Percentiles rank a stretch among this genome's conserved stretches.
Conservation (phyloP, 2,797 vertebrate genomes). For the Chiloscyllium punctatum region DNA sequence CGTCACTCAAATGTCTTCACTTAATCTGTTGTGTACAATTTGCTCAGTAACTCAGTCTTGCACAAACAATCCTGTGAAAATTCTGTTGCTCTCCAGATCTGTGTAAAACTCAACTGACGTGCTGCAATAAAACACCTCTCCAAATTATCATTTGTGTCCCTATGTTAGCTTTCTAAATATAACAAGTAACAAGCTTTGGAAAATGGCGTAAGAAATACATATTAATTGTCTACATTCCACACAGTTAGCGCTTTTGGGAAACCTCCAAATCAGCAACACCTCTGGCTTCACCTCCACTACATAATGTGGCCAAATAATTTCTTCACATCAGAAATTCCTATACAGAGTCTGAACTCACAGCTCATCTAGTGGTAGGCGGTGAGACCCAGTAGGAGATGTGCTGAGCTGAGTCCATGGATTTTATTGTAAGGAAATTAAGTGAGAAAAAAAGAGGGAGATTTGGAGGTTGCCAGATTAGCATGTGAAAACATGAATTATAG, state of each 20-base stretch:
- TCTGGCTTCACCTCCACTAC: not conserved
- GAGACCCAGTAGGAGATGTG: not conserved
- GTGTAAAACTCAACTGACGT: not conserved
- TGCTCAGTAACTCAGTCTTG: not conserved
- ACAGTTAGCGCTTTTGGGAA: not conserved
- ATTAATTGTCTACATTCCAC: not conserved
- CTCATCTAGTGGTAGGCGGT: not conserved
- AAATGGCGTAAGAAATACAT: not conserved
- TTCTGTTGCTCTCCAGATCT: not conserved
- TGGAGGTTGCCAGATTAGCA: not conserved
- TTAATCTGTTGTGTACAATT: not conserved
- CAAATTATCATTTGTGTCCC: not conserved
- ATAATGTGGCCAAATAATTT: not conserved
- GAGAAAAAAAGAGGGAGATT: not conserved
- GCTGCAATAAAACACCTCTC: not conserved
- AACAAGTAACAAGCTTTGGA: not conserved
- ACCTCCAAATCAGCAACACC: not conserved
- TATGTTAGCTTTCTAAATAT: not conserved
- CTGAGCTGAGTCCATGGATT: not conserved
- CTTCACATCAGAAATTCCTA: not conserved
- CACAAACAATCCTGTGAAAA: not conserved
- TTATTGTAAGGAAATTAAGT: not conserved
- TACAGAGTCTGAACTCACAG: not conserved
- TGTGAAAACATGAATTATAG: not conserved
- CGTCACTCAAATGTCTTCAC: not conserved